Percentiles rank a stretch among this genome's conserved stretches.
Conservation (phyloP, 2,888 invertebrate genomes). For the Clostera curtula region DNA sequence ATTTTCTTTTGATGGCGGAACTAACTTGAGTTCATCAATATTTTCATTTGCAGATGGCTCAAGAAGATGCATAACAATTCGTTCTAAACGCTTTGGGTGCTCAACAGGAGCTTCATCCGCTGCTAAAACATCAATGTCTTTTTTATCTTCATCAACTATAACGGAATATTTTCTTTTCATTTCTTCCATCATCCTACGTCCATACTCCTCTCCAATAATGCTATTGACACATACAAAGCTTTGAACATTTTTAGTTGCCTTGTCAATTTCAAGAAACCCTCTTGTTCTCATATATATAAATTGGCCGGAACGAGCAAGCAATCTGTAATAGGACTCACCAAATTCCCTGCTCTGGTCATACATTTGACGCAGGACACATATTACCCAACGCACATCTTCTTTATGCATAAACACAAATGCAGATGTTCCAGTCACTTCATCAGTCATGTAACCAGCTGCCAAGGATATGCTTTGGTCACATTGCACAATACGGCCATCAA, state of each 20-base stretch:
- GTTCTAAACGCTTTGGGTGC: constrained; percentile 81
- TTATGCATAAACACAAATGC: constrained; percentile 93
- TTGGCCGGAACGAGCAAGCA: constrained; percentile 87
- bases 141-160: constrained; percentile 72
- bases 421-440: constrained; percentile 90
- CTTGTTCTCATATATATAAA: constrained; percentile 89
- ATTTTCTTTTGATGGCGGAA: constrained; percentile 63
- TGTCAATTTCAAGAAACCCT: constrained; percentile 89
- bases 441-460: constrained; percentile 91
- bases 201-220: constrained; percentile 84
- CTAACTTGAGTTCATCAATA: constrained; percentile 52
- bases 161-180: constrained; percentile 89
- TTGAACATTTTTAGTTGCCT: constrained; percentile 82
- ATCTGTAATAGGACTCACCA: constrained; percentile 90
- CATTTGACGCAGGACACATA: constrained; percentile 91
- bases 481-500: constrained; percentile 91
- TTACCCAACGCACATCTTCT: constrained; percentile 92
- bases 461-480: constrained; percentile 93
- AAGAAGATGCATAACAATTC: constrained; percentile 80
- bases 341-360: constrained; percentile 88
- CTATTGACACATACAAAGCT: constrained; percentile 93
- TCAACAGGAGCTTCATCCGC: constrained; percentile 74
- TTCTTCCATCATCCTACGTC: constrained; percentile 80
- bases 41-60: constrained; percentile 50
- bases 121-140: constrained; percentile 31